phyloP scores from a whole-genome alignment of 2,113 vertebrate species.

The Caloenas nicobarica region DNA sequence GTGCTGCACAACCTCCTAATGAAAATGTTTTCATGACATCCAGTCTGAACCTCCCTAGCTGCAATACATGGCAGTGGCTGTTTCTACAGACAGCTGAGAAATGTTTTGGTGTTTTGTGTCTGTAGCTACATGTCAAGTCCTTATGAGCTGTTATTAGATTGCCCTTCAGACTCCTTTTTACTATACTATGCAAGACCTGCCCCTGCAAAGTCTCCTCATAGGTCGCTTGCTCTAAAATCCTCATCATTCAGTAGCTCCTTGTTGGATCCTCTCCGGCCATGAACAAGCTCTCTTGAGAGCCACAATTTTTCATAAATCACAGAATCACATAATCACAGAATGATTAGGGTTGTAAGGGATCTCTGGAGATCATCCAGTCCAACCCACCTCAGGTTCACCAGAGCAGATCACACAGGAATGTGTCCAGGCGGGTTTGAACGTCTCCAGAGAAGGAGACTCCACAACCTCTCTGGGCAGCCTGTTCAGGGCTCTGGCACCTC shows the following conservation, averaged over 20 bases:
- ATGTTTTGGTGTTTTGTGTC: not conserved
- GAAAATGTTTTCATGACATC: not conserved
- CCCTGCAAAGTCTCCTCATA: not conserved
- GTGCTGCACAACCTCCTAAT: not conserved
- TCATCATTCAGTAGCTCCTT: not conserved
- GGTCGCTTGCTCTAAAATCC: not conserved
- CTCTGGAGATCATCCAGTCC: no score
- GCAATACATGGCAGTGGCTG: not conserved
- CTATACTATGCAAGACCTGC: not conserved
- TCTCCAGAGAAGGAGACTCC: no score
- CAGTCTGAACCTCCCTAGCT: not conserved
- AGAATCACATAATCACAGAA: not conserved
- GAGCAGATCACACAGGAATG: no score
- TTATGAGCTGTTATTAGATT: not conserved
- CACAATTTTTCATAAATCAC: not conserved
- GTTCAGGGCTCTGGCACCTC: no score
- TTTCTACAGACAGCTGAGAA: not conserved
- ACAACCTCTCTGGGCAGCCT: no score
- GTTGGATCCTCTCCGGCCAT: not conserved
- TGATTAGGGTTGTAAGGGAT: no score
- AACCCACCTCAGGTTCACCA: no score
- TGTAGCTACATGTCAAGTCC: not conserved
- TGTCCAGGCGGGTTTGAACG: no score
- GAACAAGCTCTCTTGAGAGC: not conserved
- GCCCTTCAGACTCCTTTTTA: not conserved